A percentile compares a stretch with the other conserved stretches of the same genome.
These are phyloP conservation scores for Zaprionus gabonicus DNA, from an alignment of 1,140 invertebrate species.

Conservation along the genomic window DNA sequence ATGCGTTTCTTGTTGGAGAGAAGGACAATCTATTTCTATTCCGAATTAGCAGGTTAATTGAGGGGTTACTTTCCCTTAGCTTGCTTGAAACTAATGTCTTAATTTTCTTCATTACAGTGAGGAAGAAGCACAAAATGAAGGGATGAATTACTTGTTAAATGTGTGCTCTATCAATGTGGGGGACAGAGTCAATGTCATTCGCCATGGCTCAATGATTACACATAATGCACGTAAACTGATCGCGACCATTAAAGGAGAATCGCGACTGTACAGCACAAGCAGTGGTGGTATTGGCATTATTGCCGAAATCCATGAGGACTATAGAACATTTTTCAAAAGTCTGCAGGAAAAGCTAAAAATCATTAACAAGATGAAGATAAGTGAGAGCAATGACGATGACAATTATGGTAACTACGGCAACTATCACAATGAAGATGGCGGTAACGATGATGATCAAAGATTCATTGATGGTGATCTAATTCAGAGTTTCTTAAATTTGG, in stretches of 20 bases:
- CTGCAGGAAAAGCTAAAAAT: conserved; percentile 93
- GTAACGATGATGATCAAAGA: too few relatives aligned
- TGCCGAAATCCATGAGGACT: conserved; percentile 94
- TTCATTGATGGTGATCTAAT: conserved; percentile 99
- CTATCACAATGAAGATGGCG: too few relatives aligned
- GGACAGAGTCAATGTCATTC: conserved; percentile 98
- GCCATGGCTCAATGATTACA: conserved; percentile 97
- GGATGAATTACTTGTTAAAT: conserved; percentile 90
- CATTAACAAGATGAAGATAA: conserved; percentile 91
- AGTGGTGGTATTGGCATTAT: conserved; percentile 96
- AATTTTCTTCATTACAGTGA: conserved; percentile 87
- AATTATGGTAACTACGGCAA: conserved; percentile 93
- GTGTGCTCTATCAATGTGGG: conserved; percentile 97
- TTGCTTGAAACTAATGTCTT: neutral
- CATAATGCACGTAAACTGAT: conserved; percentile 91
- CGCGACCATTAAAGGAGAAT: conserved; percentile 91
- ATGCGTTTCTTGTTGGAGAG: conserved; percentile 98
- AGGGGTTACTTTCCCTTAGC: neutral
- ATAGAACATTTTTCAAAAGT: conserved; percentile 94
- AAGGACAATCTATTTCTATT: conserved; percentile 98
- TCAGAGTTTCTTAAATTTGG: conserved; percentile 97
- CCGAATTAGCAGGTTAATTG: conserved; percentile 94
- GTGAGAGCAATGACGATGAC: conserved; percentile 95
- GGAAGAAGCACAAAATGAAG: conserved; percentile 92
- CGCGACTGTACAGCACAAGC: conserved; percentile 93